Base-by-base conservation (phyloP, 2,797 vertebrate species). In the Capromys pilorides region DNA sequence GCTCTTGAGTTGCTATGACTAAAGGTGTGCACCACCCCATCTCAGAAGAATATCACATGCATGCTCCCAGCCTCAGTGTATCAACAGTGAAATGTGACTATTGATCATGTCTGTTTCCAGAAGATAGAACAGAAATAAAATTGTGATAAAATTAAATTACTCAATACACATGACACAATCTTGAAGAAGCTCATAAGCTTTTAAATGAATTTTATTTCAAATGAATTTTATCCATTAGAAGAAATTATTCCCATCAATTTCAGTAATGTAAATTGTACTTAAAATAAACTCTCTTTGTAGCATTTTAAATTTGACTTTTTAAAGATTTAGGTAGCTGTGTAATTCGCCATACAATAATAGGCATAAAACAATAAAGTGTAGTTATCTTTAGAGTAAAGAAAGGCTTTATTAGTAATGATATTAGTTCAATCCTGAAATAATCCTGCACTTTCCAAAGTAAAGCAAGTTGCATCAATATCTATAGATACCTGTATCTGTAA, bases 201-300 rank as follows among this genome's bases (percentile, higher is more conserved):
- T 93, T 75, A 71, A 95, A 93, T 73, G 33, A 51, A 86, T 91
- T 86, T 86, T 0, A 86, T 67, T 91, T 93, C 67, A 71, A 95
- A 93, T 73, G 33, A 51, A 86, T 91, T 86, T 86, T 81, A 88
- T 82, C 24, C n/a, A 87, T 67, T 45, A 61, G 33, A 83, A 92
- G 45, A 49, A 41, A 64, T 36, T 39, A 24, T 45, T n/a, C 71
- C 71, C 12, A 79, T 61, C 82, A 87, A 36, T 39, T 57, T 87
- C 13, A 89, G 9, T 75, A 89, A 93, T 54, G 79, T 16, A 31
- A 83, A 66, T 85, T 75, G 64, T 39, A 5, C 28, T 41, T 84
- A 57, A 89, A 77, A 6, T 31, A 41, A 54, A 94, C 61, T 36
- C 57, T 21, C 73, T n/a, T n/a, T 88, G 75, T 36, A 90, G 8